Conservation (phyloP, 30 jellyfish, hydroid and myxozoan species). For the Cassiopea andromeda region DNA sequence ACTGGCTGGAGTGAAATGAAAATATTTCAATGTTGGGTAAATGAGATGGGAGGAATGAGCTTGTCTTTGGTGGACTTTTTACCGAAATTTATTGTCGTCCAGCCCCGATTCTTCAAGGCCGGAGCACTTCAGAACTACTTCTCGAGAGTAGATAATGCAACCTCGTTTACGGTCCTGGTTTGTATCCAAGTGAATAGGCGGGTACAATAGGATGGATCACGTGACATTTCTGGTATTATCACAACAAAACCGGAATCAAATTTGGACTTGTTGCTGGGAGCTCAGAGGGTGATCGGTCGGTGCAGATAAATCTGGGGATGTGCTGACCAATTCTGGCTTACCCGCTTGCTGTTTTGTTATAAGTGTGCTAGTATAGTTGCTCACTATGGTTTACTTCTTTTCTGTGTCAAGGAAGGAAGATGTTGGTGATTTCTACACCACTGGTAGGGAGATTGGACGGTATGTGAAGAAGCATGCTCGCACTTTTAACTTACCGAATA, state of each 20-base stretch:
- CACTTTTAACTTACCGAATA: background rate
- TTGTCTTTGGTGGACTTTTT: no score
- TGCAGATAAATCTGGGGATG: background rate
- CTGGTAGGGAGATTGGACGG: slow-evolving; percentile 75
- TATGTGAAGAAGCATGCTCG: slow-evolving; percentile 2
- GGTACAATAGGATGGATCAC: slow-evolving; percentile 54
- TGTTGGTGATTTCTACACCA: slow-evolving; percentile 56
- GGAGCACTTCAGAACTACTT: no score
- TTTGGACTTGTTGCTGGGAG: background rate
- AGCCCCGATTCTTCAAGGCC: no score
- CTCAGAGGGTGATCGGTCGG: slow-evolving; percentile 2
- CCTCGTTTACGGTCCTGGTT: background rate
- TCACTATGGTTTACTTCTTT: slow-evolving; percentile 67
- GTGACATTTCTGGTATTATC: slow-evolving; percentile 39
- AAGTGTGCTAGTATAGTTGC: background rate
- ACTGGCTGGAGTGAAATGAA: no score
- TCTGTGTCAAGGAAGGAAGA: slow-evolving; percentile 73
- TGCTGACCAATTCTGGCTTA: background rate
- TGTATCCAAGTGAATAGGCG: slow-evolving; percentile 59
- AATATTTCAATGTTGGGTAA: no score
- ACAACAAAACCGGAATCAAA: slow-evolving; percentile 1
- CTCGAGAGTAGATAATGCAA: background rate
- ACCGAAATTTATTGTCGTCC: no score
- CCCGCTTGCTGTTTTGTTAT: background rate
- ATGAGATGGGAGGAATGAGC: no score